phyloP scores from a whole-genome alignment of 2,797 vertebrate species.

The Artibeus lituratus region DNA sequence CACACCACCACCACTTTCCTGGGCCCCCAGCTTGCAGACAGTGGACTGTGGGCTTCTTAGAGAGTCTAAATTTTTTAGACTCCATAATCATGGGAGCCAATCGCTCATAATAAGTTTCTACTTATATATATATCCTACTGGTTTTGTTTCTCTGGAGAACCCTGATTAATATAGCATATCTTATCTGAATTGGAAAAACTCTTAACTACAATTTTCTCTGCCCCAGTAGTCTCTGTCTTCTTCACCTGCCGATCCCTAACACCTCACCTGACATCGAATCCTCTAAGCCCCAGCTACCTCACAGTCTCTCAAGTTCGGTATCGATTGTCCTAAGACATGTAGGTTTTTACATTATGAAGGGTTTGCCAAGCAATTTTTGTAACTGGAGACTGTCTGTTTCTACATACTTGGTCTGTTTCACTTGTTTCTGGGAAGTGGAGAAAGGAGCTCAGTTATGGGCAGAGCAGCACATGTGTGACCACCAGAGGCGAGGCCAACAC shows the following conservation, averaged over 20 bases:
- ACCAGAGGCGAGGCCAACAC: neutral
- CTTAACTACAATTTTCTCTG: neutral
- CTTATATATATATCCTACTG: neutral
- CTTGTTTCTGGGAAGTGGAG: neutral
- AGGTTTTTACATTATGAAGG: neutral
- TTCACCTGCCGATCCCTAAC: neutral
- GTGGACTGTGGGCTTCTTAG: neutral
- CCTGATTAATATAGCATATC: neutral
- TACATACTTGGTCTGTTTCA: neutral
- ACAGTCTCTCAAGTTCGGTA: neutral
- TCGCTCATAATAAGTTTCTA: neutral
- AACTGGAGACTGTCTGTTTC: neutral
- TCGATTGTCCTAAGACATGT: neutral
- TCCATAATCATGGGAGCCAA: neutral
- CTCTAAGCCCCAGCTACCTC: neutral
- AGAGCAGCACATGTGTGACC: accelerated
- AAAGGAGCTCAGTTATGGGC: neutral
- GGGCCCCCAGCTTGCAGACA: neutral
- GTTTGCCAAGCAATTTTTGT: neutral
- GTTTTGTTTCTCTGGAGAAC: neutral
- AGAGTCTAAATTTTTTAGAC: no score
- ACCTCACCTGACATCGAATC: accelerated
- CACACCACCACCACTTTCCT: neutral
- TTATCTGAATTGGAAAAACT: neutral
- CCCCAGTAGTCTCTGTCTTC: neutral